These are phyloP conservation scores for Betta splendens DNA, from an alignment of 2,797 vertebrate species.

Conservation along the genomic window DNA sequence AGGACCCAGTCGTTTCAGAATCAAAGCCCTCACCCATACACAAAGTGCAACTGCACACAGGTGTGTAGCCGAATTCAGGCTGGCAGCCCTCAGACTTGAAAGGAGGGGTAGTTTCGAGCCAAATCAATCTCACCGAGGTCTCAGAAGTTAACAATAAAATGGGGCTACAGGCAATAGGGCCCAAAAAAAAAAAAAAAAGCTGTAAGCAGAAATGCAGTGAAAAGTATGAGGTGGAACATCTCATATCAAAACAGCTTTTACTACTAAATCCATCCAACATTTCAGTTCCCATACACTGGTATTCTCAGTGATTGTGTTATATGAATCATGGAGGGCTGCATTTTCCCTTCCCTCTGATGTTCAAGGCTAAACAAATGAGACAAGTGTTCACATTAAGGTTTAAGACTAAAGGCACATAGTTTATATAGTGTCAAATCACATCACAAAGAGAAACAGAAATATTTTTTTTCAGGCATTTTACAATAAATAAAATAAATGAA, in stretches of 20 bases:
- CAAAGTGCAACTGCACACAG: constrained; percentile 65
- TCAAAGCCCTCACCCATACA: constrained; percentile 39
- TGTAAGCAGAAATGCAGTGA: constrained; percentile 62
- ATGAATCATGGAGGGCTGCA: constrained; percentile 41
- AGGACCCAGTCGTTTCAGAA: constrained; percentile 41
- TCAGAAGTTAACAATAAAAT: constrained; percentile 69
- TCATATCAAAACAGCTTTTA: constrained; percentile 62
- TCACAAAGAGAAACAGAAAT: no score
- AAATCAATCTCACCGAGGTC: constrained; percentile 74
- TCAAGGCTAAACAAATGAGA: constrained; percentile 56
- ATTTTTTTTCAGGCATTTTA: no score
- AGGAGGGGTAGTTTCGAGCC: constrained; percentile 68
- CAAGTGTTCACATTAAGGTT: constrained; percentile 41
- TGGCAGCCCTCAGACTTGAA: constrained; percentile 68
- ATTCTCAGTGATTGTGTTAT: constrained; percentile 45
- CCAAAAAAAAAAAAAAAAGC: constrained; percentile 15
- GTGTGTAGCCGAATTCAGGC: constrained; percentile 56
- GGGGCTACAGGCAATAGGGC: constrained; percentile 57
- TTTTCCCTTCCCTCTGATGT: constrained; percentile 42
- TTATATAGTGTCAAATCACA: no score
- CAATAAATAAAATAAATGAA: constrained; percentile 8
- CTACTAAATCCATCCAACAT: constrained; percentile 53
- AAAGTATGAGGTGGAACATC: constrained; percentile 59
- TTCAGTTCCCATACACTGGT: constrained; percentile 63
- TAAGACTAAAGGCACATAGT: constrained; percentile 23